Percentiles rank a stretch among this genome's conserved stretches.
phyloP scores from a whole-genome alignment of 1,140 invertebrate species.

The Formica exsecta region DNA sequence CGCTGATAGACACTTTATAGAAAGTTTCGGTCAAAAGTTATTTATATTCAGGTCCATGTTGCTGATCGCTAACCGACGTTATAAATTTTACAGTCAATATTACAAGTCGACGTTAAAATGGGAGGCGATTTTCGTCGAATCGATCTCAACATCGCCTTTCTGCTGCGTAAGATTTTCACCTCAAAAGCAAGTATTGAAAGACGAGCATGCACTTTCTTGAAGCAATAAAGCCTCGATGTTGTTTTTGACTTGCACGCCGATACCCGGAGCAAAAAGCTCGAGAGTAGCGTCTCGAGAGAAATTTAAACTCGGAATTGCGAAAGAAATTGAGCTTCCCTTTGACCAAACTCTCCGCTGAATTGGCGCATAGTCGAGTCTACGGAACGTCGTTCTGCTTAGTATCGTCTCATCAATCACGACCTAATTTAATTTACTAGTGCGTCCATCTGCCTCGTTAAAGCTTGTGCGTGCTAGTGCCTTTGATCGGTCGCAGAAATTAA shows the following conservation, averaged over 20 bases:
- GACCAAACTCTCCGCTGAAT: constrained; percentile 49
- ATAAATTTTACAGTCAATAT: constrained; percentile 40
- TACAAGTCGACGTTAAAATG: constrained; percentile 14
- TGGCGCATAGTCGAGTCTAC: constrained; percentile 31
- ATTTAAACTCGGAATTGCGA: constrained; percentile 62
- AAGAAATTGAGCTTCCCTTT: constrained; percentile 60
- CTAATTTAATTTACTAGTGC: constrained; percentile 56
- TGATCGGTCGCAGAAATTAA: constrained; percentile 45
- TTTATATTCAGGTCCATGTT: background rate
- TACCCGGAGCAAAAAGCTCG: constrained; percentile 43
- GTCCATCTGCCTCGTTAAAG: constrained; percentile 20
- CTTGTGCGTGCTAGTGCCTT: background rate
- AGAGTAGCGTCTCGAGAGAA: constrained; percentile 58
- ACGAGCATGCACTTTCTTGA: constrained; percentile 56
- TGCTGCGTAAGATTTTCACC: constrained; percentile 47
- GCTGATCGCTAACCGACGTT: constrained; percentile 26
- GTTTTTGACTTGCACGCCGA: constrained; percentile 57
- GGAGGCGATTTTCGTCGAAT: background rate
- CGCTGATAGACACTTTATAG: background rate
- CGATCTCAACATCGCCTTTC: constrained; percentile 38
- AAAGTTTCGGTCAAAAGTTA: constrained; percentile 21
- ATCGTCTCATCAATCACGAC: constrained; percentile 55
- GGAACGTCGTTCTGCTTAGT: constrained; percentile 44
- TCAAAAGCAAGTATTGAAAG: constrained; percentile 49
- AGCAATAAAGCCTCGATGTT: constrained; percentile 59